Evolutionary conservation across 2,113 vertebrate species (phyloP).

Genomic region (Rhipidura dahli): DNA sequence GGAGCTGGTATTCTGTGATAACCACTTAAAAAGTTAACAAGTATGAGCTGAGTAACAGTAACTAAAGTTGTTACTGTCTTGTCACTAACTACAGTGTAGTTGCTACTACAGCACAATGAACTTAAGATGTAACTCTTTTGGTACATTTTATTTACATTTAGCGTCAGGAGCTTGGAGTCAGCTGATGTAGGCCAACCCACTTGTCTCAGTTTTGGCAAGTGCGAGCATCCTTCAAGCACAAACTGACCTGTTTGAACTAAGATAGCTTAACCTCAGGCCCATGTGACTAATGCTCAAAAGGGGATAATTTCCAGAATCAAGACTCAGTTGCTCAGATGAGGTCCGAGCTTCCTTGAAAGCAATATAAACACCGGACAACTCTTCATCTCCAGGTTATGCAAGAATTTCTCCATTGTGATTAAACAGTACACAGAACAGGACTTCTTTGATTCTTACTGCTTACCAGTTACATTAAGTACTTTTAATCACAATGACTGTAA

Average conservation of each 20-base stretch:
- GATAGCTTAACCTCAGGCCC: neutral
- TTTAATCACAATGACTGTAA: neutral
- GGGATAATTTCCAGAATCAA: neutral
- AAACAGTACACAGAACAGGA: neutral
- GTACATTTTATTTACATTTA: neutral
- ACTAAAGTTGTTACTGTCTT: neutral
- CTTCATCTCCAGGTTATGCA: neutral
- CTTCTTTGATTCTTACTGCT: neutral
- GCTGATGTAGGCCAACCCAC: rapidly evolving
- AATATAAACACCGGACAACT: neutral
- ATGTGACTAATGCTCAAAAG: neutral
- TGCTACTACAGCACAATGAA: neutral
- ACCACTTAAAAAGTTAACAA: neutral
- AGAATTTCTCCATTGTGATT: neutral
- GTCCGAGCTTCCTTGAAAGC: neutral
- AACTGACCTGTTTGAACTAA: neutral
- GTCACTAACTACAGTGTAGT: neutral
- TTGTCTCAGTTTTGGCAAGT: neutral
- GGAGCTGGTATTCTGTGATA: neutral
- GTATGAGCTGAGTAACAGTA: neutral
- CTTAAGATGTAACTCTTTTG: neutral
- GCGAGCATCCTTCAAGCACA: neutral
- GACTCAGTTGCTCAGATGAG: neutral
- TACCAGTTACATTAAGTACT: neutral
- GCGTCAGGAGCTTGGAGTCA: neutral